Conservation (phyloP, 2,888 invertebrate genomes). For the Microctonus hyperodae region DNA sequence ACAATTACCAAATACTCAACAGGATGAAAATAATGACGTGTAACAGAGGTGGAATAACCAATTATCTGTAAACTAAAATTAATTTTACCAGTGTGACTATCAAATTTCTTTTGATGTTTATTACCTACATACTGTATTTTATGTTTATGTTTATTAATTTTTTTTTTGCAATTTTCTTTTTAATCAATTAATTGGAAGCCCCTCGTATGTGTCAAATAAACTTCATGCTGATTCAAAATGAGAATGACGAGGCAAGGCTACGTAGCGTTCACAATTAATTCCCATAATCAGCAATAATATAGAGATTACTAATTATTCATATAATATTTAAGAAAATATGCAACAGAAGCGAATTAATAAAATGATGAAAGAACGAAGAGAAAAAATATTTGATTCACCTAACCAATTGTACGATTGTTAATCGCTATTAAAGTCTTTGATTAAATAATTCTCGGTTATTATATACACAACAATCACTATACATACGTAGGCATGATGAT, state of each 20-base stretch:
- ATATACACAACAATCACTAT: neutral
- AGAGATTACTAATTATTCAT: neutral
- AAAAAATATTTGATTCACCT: neutral
- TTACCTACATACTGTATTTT: slow-evolving; percentile 3
- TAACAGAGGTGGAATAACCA: slow-evolving; percentile 32
- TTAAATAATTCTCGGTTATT: neutral
- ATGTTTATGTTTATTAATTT: slow-evolving; percentile 5
- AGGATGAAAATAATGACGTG: slow-evolving; percentile 35
- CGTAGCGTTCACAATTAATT: neutral
- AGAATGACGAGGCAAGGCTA: slow-evolving; percentile 7
- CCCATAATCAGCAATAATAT: neutral
- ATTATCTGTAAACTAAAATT: slow-evolving; percentile 40
- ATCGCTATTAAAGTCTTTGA: neutral
- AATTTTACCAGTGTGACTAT: slow-evolving; percentile 38
- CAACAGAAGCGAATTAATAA: neutral
- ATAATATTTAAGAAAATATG: neutral
- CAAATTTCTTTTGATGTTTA: slow-evolving; percentile 25
- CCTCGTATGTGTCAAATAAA: slow-evolving; percentile 33
- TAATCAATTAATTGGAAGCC: slow-evolving; percentile 42
- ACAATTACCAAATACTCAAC: neutral
- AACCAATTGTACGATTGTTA: neutral
- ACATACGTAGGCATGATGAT: neutral
- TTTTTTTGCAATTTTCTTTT: slow-evolving; percentile 22
- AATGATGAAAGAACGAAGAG: neutral
- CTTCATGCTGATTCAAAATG: slow-evolving; percentile 39